Percentiles rank a stretch among this genome's conserved stretches.
Evolutionary conservation across 2,113 vertebrate genomes (phyloP).

Genomic region (Engraulis encrasicolus): DNA sequence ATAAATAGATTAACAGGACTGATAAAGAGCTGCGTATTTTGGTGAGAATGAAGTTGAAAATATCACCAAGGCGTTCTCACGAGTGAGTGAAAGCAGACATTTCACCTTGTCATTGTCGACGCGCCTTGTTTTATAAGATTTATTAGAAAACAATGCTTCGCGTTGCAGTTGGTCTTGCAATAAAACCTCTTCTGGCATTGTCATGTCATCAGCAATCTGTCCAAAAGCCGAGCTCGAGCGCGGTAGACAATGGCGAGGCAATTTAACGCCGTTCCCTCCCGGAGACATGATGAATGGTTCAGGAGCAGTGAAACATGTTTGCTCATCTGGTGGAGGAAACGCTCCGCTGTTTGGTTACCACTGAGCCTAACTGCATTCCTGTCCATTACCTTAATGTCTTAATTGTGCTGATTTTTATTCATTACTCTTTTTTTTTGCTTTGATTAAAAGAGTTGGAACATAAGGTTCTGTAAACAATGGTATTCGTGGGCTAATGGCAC

Average conservation of each 20-base stretch:
- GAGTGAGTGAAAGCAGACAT: neutral
- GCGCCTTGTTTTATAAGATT: neutral
- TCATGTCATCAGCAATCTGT: neutral
- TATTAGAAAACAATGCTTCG: too few species aligned
- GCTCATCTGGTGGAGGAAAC: conserved; percentile 12
- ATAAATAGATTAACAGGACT: neutral
- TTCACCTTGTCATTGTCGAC: neutral
- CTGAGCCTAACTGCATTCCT: conserved; percentile 36
- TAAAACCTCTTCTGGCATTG: neutral
- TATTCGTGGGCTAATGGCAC: conserved; percentile 22
- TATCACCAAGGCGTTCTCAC: neutral
- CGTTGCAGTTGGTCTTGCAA: neutral
- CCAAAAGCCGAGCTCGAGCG: neutral
- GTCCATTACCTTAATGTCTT: conserved; percentile 32
- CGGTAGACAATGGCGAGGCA: neutral
- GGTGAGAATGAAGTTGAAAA: neutral
- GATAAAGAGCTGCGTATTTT: neutral
- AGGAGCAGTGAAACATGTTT: conserved; percentile 21
- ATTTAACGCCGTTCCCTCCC: neutral
- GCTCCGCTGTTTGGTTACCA: conserved; percentile 25
- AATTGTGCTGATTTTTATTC: conserved; percentile 39
- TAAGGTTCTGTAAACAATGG: conserved; percentile 42
- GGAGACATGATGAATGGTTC: conserved; percentile 26
- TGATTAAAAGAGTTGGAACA: conserved; percentile 55
- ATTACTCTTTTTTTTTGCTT: conserved; percentile 22